These are phyloP conservation scores for Azemiops feae DNA, from an alignment of 2,113 vertebrate genomes.

Conservation along the genomic window DNA sequence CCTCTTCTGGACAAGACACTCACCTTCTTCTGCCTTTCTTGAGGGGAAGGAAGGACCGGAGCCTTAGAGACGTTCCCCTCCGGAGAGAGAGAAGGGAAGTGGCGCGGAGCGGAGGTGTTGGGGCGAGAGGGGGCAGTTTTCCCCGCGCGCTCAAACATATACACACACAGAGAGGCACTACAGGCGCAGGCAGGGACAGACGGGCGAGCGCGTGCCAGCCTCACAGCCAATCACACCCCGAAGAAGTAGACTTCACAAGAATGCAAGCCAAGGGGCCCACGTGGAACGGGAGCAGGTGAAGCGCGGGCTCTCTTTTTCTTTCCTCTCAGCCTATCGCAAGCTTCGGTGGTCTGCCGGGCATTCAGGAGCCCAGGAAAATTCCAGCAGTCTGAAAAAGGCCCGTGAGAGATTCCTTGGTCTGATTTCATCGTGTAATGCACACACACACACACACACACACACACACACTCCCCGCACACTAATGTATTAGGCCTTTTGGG, in stretches of 20 bases:
- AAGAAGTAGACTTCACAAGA: neutral
- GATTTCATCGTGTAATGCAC: neutral
- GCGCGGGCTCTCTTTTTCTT: neutral
- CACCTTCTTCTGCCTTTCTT: neutral
- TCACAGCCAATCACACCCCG: slow-evolving; percentile 8
- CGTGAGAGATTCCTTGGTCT: neutral
- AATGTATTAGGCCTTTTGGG: neutral
- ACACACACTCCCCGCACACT: neutral
- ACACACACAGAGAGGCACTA: too few species aligned
- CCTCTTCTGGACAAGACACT: neutral
- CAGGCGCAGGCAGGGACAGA: neutral
- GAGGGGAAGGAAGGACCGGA: neutral
- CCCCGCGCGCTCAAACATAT: neutral
- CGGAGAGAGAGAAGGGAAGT: neutral
- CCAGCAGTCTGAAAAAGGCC: neutral
- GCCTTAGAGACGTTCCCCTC: too few species aligned
- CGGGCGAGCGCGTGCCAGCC: neutral
- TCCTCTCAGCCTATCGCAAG: neutral
- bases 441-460: too few species aligned
- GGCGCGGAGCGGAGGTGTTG: neutral
- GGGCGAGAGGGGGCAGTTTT: neutral
- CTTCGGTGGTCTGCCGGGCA: neutral
- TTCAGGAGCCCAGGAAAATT: neutral
- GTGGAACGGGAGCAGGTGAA: neutral
- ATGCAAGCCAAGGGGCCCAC: neutral